phyloP scores from a whole-genome alignment of 2,888 invertebrate species.

The Auanema freiburgensis region DNA sequence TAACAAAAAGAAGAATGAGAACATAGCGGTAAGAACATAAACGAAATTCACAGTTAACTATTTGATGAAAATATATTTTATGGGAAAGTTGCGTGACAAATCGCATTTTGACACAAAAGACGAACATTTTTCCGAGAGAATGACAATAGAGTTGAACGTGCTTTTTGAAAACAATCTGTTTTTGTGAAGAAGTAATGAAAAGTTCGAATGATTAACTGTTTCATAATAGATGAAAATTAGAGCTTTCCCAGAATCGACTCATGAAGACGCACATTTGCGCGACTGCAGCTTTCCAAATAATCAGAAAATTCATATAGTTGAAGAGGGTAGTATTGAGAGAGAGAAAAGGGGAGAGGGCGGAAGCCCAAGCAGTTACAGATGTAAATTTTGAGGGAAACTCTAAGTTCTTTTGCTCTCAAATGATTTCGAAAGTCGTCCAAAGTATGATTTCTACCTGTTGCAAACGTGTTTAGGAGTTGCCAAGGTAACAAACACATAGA shows the following conservation, averaged over 20 bases:
- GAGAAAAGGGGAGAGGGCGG: conserved; percentile 10
- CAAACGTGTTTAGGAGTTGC: conserved; percentile 1
- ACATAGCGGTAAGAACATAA: no score
- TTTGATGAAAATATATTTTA: no score
- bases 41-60: no score
- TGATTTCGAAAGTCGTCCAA: background rate
- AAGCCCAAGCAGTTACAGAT: conserved; percentile 8
- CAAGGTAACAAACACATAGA: background rate
- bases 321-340: conserved; percentile 16
- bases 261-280: background rate
- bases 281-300: conserved; percentile 9
- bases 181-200: conserved; percentile 3
- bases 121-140: no score
- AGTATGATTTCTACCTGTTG: background rate
- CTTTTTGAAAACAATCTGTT: conserved; percentile 13
- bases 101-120: no score
- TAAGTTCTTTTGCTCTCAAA: conserved; percentile 5
- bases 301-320: conserved; percentile 25
- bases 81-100: no score
- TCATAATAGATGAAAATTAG: background rate
- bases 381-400: background rate
- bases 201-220: no score
- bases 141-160: no score
- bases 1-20: no score
- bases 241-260: background rate